Conservation (phyloP, 1,140 invertebrate genomes). For the Piezodorus guildinii region DNA sequence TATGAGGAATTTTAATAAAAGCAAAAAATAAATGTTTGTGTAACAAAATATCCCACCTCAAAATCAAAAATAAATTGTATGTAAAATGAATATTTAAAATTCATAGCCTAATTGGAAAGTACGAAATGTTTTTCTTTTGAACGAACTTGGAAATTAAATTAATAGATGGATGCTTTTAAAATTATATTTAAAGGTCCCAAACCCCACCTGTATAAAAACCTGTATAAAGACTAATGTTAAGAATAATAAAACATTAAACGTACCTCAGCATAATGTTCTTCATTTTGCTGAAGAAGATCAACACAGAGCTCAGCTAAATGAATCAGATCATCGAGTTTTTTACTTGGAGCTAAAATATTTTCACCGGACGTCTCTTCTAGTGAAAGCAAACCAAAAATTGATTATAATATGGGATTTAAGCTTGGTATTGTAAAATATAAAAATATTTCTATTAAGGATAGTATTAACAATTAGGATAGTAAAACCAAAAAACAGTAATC, state of each 20-base stretch:
- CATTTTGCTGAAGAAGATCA: conserved; percentile 96
- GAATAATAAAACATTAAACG: conserved; percentile 25
- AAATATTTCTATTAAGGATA: not conserved
- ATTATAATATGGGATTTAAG: not conserved
- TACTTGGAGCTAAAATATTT: conserved; percentile 64
- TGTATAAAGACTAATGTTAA: too few relatives aligned
- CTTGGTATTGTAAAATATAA: not conserved
- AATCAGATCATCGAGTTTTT: conserved; percentile 93
- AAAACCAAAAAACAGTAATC: too few relatives aligned
- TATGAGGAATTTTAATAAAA: not conserved
- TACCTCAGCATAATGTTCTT: conserved; percentile 99
- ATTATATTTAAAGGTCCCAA: too few relatives aligned
- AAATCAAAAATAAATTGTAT: too few relatives aligned
- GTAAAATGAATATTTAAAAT: too few relatives aligned
- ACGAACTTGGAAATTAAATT: too few relatives aligned
- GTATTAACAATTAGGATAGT: too few relatives aligned
- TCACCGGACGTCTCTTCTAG: conserved; percentile 73
- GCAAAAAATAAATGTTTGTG: not conserved
- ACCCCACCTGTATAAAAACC: too few relatives aligned
- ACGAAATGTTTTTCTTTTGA: too few relatives aligned
- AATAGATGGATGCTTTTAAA: too few relatives aligned
- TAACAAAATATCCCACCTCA: not conserved
- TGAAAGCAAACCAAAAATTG: conserved; percentile 20
- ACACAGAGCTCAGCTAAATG: conserved; percentile 96
- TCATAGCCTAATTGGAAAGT: too few relatives aligned